Evolutionary conservation across 2,113 vertebrate species (phyloP).

Genomic region (Strix aluco): DNA sequence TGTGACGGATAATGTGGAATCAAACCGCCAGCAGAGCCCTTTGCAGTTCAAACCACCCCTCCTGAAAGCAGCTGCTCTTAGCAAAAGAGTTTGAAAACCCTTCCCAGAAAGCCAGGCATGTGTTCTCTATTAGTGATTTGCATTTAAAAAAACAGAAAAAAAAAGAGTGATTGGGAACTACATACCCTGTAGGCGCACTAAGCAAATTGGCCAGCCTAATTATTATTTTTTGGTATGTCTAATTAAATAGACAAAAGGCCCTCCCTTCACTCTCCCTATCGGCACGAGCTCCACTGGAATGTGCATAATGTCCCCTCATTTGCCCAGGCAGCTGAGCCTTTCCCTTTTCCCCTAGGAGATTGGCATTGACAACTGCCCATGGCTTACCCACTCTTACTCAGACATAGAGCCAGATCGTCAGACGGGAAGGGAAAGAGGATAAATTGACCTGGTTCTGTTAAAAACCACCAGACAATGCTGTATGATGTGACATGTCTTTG

Average conservation of each 20-base stretch:
- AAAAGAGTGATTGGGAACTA: background rate
- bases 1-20: background rate
- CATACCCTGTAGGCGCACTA: constrained; percentile 42
- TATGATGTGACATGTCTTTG: background rate
- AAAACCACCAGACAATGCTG: rapidly evolving
- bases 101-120: background rate
- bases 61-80: constrained; percentile 16
- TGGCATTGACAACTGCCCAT: background rate
- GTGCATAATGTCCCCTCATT: constrained; percentile 40
- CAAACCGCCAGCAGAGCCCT: background rate
- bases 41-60: background rate
- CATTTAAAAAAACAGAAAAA: background rate
- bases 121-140: constrained; percentile 20
- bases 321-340: constrained; percentile 40
- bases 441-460: background rate
- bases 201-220: constrained; percentile 65
- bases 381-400: background rate
- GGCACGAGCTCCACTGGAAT: constrained; percentile 19
- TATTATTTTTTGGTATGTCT: constrained; percentile 69
- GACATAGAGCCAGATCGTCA: background rate
- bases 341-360: background rate
- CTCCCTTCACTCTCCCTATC: constrained; percentile 30
- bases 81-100: constrained; percentile 22
- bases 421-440: background rate
- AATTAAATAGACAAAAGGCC: constrained; percentile 64